Evolutionary conservation across 2,797 vertebrate genomes (phyloP).

Genomic region (Phrynocephalus forsythii): DNA sequence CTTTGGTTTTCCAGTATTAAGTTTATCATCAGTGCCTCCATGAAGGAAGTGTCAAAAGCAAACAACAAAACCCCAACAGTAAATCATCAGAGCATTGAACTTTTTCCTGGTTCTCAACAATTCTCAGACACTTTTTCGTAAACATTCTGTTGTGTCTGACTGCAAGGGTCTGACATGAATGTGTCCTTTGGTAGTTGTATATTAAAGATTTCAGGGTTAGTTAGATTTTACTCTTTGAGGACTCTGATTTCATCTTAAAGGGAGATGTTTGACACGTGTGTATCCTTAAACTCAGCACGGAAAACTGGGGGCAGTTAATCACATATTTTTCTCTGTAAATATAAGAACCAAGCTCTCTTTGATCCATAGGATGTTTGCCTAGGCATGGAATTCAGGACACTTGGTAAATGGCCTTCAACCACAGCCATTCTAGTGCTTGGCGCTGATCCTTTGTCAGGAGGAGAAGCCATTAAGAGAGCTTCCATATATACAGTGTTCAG

Average conservation of each 20-base stretch:
- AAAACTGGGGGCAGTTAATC: background rate
- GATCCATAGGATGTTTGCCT: background rate
- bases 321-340: background rate
- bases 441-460: background rate
- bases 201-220: background rate
- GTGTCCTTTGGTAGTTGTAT: background rate
- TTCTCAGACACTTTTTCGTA: background rate
- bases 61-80: background rate
- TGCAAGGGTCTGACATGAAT: background rate
- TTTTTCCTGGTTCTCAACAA: background rate
- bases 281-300: background rate
- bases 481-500: background rate
- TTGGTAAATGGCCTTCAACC: background rate
- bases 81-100: background rate
- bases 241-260: background rate
- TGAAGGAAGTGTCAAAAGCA: background rate
- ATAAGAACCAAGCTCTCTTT: too few relatives aligned
- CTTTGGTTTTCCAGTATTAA: background rate
- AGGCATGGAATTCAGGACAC: background rate
- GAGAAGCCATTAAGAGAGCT: background rate
- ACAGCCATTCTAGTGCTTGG: background rate
- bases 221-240: background rate
- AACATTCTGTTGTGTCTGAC: background rate
- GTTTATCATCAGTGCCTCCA: background rate
- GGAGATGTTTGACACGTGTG: background rate